A percentile compares a stretch with the other conserved stretches of the same genome.
phyloP scores from a whole-genome alignment of 2,113 vertebrate genomes.

The Datnioides undecimradiatus region DNA sequence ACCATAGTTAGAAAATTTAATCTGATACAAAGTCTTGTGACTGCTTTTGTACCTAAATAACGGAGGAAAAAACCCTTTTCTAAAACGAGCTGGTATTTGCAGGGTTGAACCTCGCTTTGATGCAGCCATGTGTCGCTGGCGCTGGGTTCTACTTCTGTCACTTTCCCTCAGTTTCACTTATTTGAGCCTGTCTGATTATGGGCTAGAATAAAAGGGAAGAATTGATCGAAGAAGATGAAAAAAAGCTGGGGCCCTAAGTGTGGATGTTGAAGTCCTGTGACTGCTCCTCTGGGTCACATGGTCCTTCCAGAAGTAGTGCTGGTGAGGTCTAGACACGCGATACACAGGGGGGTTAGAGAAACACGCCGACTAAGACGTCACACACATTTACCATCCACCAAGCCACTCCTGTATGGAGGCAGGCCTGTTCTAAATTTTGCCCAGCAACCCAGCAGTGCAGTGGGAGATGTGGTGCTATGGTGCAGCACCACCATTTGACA shows the following conservation, averaged over 20 bases:
- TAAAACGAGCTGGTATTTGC: constrained; percentile 8
- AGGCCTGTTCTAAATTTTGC: constrained; percentile 68
- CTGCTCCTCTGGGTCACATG: constrained; percentile 70
- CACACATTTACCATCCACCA: constrained; percentile 67
- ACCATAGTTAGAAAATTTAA: not conserved
- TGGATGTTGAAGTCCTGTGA: constrained; percentile 62
- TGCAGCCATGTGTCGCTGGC: constrained; percentile 1
- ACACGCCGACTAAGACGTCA: constrained; percentile 66
- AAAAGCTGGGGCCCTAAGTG: constrained; percentile 34
- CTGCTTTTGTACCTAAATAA: not conserved
- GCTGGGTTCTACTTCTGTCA: constrained; percentile 38
- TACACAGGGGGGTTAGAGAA: constrained; percentile 75
- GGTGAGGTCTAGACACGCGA: constrained; percentile 80
- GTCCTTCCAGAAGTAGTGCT: constrained; percentile 62
- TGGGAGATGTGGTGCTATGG: constrained; percentile 60
- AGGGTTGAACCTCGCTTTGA: constrained; percentile 12
- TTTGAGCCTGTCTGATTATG: constrained; percentile 42
- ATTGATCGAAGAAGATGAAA: constrained; percentile 37
- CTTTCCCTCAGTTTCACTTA: constrained; percentile 52
- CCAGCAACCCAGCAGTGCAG: constrained; percentile 76
- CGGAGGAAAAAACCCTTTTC: not conserved
- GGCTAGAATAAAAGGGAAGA: constrained; percentile 24
- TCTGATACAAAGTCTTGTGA: constrained; percentile 8
- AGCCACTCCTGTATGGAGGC: constrained; percentile 68
- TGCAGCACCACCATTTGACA: constrained; percentile 26